These are phyloP conservation scores for Dicyrtomina minuta DNA, from an alignment of 2,888 invertebrate genomes.

Conservation along the genomic window DNA sequence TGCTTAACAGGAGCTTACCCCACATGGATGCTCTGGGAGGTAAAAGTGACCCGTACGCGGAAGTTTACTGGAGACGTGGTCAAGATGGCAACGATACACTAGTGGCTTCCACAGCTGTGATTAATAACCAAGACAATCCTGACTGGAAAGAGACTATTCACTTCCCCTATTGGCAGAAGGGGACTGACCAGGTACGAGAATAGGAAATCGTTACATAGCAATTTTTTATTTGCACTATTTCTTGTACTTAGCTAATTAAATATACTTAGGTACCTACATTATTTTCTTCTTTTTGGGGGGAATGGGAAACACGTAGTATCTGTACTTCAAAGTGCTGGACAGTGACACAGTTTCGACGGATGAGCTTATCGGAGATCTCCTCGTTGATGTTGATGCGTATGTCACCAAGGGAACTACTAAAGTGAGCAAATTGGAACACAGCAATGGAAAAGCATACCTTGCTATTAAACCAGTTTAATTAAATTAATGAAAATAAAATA, in stretches of 20 bases:
- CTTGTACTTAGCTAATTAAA: too few species aligned
- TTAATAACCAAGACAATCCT: slow-evolving; percentile 50
- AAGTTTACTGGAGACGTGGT: slow-evolving; percentile 46
- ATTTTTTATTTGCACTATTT: too few species aligned
- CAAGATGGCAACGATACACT: slow-evolving; percentile 46
- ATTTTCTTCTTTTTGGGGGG: too few species aligned
- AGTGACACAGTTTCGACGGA: slow-evolving; percentile 42
- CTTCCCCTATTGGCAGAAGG: slow-evolving; percentile 48
- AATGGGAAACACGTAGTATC: too few species aligned
- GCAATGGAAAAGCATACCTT: slow-evolving; percentile 20
- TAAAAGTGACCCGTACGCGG: slow-evolving; percentile 50
- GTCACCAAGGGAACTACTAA: slow-evolving; percentile 5
- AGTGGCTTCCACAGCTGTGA: slow-evolving; percentile 43
- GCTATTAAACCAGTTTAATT: slow-evolving; percentile 22
- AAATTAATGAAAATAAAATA: too few species aligned
- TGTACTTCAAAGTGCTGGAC: slow-evolving; percentile 45
- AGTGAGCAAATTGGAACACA: slow-evolving; percentile 10
- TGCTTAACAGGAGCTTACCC: slow-evolving; percentile 41
- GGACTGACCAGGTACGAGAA: slow-evolving; percentile 35
- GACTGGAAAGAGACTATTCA: slow-evolving; percentile 48
- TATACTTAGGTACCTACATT: not conserved
- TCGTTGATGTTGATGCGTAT: slow-evolving; percentile 26
- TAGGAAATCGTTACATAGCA: too few species aligned
- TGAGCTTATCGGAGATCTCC: slow-evolving; percentile 34
- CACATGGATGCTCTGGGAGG: slow-evolving; percentile 47